These are phyloP conservation scores for Barbus barbus DNA, from an alignment of 2,113 vertebrate species.

Conservation along the genomic window DNA sequence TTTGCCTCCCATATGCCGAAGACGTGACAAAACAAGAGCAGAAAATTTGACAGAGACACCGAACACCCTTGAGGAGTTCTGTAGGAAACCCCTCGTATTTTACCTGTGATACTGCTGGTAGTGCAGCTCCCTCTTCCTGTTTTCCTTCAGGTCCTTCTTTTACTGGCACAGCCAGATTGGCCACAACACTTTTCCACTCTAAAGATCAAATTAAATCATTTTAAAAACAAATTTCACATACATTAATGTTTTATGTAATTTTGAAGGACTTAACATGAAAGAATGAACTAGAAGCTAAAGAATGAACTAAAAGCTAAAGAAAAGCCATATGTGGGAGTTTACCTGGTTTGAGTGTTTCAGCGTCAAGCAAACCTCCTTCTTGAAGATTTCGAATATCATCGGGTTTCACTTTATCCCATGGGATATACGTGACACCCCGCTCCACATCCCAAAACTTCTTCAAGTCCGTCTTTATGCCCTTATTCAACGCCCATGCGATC, in stretches of 20 bases:
- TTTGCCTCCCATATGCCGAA: slow-evolving; percentile 17
- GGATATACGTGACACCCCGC: slow-evolving; percentile 92
- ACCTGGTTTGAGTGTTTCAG: slow-evolving; percentile 91
- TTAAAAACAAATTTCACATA: background rate
- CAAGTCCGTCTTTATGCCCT: slow-evolving; percentile 92
- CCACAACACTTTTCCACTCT: slow-evolving; percentile 87
- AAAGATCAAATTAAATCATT: slow-evolving; percentile 11
- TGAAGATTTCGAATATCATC: slow-evolving; percentile 88
- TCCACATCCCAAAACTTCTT: slow-evolving; percentile 99
- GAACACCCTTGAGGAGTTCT: slow-evolving; percentile 49
- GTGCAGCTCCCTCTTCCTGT: slow-evolving; percentile 78
- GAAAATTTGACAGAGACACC: slow-evolving; percentile 8
- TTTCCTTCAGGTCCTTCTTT: slow-evolving; percentile 77
- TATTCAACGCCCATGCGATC: slow-evolving; percentile 99
- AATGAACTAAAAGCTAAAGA: background rate
- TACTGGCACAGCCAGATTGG: slow-evolving; percentile 74
- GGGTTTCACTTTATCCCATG: slow-evolving; percentile 92
- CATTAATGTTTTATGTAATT: too few relatives aligned
- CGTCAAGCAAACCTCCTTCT: slow-evolving; percentile 92
- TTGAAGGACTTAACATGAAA: too few relatives aligned
- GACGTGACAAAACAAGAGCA: slow-evolving; percentile 28
- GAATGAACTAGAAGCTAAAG: too few relatives aligned
- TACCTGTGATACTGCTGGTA: slow-evolving; percentile 83
- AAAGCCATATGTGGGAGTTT: slow-evolving; percentile 48
- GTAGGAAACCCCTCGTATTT: slow-evolving; percentile 65